A percentile compares a stretch with the other conserved stretches of the same genome.
phyloP scores from a whole-genome alignment of 2,888 invertebrate genomes.

The Hermodice carunculata region DNA sequence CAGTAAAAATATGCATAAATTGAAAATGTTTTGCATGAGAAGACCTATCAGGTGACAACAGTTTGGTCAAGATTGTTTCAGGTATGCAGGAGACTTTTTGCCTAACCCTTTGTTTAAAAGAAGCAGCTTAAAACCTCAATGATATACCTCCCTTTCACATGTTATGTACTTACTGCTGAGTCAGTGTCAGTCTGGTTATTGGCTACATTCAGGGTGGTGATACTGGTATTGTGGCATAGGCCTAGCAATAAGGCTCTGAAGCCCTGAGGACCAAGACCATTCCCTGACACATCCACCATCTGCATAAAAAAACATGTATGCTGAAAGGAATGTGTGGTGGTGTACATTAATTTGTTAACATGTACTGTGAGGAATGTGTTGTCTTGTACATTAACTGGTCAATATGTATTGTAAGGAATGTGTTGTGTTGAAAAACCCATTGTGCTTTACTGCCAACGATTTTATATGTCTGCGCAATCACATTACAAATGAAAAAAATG shows the following conservation, averaged over 20 bases:
- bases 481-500: too few species aligned
- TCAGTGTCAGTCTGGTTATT: slow-evolving; percentile 58
- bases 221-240: slow-evolving; percentile 47
- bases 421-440: not conserved
- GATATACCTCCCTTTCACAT: too few species aligned
- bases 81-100: too few species aligned
- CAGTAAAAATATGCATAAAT: too few species aligned
- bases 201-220: slow-evolving; percentile 52
- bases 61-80: too few species aligned
- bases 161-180: slow-evolving; percentile 49
- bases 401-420: not conserved
- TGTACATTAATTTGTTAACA: not conserved
- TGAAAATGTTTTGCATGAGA: too few species aligned
- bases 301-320: not conserved
- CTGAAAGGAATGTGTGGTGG: not conserved
- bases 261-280: slow-evolving; percentile 54
- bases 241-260: slow-evolving; percentile 54
- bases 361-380: not conserved
- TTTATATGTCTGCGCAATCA: too few species aligned
- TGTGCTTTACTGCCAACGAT: too few species aligned
- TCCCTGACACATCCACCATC: slow-evolving; percentile 50
- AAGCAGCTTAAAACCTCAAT: too few species aligned
- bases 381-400: not conserved
- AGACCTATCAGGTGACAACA: too few species aligned
- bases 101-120: too few species aligned